Percentiles rank a stretch among this genome's conserved stretches.
These are phyloP conservation scores for Turritopsis rubra DNA, from an alignment of 30 jellyfish, hydroid and myxozoan species.

Conservation along the genomic window DNA sequence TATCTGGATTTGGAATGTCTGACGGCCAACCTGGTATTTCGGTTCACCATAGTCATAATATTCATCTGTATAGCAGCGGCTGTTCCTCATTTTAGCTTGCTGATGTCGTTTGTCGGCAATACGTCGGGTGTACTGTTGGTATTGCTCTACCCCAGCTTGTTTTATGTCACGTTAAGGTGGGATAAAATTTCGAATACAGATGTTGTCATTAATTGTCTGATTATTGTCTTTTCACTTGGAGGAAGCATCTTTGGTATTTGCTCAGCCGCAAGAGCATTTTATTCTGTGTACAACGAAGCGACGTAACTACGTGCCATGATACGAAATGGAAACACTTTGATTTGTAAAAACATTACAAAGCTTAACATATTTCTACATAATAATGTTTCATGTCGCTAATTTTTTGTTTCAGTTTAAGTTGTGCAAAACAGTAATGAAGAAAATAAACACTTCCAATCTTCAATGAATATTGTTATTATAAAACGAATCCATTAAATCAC, in stretches of 20 bases:
- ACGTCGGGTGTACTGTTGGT: conserved; percentile 74
- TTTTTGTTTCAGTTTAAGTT: too few relatives aligned
- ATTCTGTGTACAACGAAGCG: conserved; percentile 64
- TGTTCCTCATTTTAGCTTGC: conserved; percentile 86
- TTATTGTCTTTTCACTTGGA: conserved; percentile 64
- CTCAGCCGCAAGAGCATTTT: conserved; percentile 80
- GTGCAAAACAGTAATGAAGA: too few relatives aligned
- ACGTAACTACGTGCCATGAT: background rate
- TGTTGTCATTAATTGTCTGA: conserved; percentile 56
- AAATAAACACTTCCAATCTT: background rate
- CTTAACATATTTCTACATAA: too few relatives aligned
- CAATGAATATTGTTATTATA: too few relatives aligned
- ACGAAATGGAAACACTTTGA: background rate
- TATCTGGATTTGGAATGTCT: conserved; percentile 42
- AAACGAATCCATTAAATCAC: too few relatives aligned
- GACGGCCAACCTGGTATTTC: conserved; percentile 75
- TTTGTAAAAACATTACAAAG: background rate
- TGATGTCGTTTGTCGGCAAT: conserved; percentile 96
- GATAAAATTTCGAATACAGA: conserved; percentile 47
- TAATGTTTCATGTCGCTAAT: too few relatives aligned
- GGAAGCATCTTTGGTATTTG: conserved; percentile 77
- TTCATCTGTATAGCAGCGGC: conserved; percentile 66
- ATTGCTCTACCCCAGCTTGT: conserved; percentile 70
- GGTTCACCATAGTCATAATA: conserved; percentile 48
- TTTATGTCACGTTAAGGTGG: conserved; percentile 81